These are phyloP conservation scores for Darevskia mixta DNA, from an alignment of 2,797 vertebrate genomes.

Conservation along the genomic window DNA sequence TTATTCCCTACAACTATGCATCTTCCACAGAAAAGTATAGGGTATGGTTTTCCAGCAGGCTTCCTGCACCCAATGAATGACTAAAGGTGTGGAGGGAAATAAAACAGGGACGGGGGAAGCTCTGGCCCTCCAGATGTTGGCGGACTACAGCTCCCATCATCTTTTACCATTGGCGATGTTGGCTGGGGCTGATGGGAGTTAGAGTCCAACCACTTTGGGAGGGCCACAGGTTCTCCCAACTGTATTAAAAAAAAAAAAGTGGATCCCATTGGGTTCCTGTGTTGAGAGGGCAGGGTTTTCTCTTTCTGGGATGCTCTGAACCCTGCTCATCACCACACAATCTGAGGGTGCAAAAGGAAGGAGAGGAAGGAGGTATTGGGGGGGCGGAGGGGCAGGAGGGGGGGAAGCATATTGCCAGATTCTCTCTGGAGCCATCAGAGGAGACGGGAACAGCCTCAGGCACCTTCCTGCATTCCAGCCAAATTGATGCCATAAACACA, in stretches of 20 bases:
- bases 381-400: not conserved
- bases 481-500: slow-evolving; percentile 47
- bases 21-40: not conserved
- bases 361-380: too few species aligned
- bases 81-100: not conserved
- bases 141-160: too few species aligned
- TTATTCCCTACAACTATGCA: not conserved
- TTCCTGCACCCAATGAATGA: not conserved
- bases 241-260: not conserved
- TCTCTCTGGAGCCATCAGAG: slow-evolving; percentile 33
- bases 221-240: too few species aligned
- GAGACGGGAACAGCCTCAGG: slow-evolving; percentile 27
- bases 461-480: slow-evolving; percentile 41
- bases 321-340: not conserved
- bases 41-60: not conserved
- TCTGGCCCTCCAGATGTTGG: too few species aligned
- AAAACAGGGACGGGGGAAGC: not conserved
- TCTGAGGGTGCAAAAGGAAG: not conserved
- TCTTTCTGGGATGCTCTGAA: not conserved
- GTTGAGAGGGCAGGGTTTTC: not conserved
- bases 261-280: not conserved
- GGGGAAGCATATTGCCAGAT: not conserved
- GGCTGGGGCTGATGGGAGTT: too few species aligned
- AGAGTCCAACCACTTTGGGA: too few species aligned
- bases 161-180: too few species aligned